A percentile compares a stretch with the other conserved stretches of the same genome.
Conservation (phyloP, 2,888 invertebrate species). For the Lymantria dispar region DNA sequence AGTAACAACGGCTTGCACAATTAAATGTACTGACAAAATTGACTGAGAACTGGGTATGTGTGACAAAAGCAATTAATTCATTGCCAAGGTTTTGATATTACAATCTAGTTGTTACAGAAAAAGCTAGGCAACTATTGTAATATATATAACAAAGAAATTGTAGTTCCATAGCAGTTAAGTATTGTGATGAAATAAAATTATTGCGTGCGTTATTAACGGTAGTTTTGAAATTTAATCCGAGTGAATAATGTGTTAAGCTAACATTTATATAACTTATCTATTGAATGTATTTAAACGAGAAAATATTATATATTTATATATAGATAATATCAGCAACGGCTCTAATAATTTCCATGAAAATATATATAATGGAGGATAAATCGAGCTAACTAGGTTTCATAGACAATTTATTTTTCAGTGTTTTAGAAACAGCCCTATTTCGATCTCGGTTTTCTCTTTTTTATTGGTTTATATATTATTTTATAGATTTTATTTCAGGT, state of each 20-base stretch:
- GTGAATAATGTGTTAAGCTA: background rate
- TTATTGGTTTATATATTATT: too few relatives aligned
- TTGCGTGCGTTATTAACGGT: slow-evolving; percentile 39
- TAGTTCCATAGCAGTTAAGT: slow-evolving; percentile 45
- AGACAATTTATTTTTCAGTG: too few relatives aligned
- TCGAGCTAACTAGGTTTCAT: too few relatives aligned
- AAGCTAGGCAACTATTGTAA: slow-evolving; percentile 59
- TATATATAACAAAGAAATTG: slow-evolving; percentile 63
- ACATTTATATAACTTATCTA: too few relatives aligned
- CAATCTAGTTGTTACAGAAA: slow-evolving; percentile 42
- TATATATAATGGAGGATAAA: too few relatives aligned
- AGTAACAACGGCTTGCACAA: slow-evolving; percentile 25
- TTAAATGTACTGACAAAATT: slow-evolving; percentile 33
- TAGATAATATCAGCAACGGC: too few relatives aligned
- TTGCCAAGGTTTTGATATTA: slow-evolving; percentile 51
- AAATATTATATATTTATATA: too few relatives aligned
- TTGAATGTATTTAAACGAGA: too few relatives aligned
- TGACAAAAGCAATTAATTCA: slow-evolving; percentile 39
- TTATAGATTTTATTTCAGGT: too few relatives aligned
- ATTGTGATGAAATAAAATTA: slow-evolving; percentile 53
- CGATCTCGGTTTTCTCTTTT: too few relatives aligned
- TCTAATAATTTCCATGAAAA: too few relatives aligned
- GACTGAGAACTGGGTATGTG: slow-evolving; percentile 40
- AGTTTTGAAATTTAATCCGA: slow-evolving; percentile 39
- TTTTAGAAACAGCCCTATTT: too few relatives aligned